Evolutionary conservation across 37 sponge, comb jelly and placozoan species (phyloP).

Genomic region (Agelas oroides): DNA sequence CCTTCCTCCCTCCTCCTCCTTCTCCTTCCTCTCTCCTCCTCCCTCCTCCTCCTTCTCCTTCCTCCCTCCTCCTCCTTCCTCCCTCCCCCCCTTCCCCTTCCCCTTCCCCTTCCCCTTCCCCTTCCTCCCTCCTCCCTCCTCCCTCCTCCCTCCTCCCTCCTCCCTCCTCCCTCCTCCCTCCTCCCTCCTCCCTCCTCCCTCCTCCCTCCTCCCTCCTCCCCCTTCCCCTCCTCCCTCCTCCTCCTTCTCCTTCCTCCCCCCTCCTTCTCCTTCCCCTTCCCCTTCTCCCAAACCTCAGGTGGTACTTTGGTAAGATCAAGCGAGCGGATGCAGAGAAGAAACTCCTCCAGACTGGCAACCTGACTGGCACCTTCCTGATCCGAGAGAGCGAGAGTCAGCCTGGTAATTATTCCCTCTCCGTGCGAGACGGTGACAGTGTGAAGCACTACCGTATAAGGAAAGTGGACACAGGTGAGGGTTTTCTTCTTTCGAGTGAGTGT

Average conservation of each 20-base stretch:
- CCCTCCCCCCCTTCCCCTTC: not conserved
- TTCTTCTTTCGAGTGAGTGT: not conserved
- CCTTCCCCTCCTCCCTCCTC: not conserved
- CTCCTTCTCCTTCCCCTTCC: not conserved
- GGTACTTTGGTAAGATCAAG: constrained; percentile 89
- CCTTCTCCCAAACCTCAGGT: constrained; percentile 23
- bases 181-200: constrained; percentile 16
- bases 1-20: not conserved
- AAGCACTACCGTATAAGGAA: constrained; percentile 94
- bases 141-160: not conserved
- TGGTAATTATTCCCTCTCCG: constrained; percentile 89
- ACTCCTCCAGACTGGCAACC: constrained; percentile 72
- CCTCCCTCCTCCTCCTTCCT: not conserved
- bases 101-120: not conserved
- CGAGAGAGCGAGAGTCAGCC: constrained; percentile 95
- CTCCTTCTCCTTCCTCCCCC: constrained; percentile 10
- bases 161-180: constrained; percentile 12
- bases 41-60: not conserved
- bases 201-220: not conserved
- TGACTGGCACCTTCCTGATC: constrained; percentile 84
- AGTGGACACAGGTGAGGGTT: constrained; percentile 64
- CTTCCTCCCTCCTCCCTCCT: constrained; percentile 8
- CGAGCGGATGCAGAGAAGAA: constrained; percentile 93
- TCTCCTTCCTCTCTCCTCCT: not conserved
- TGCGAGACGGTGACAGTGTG: constrained; percentile 85